Percentiles rank a stretch among this genome's conserved stretches.
phyloP scores from a whole-genome alignment of 2,113 vertebrate genomes.

The Microtus ochrogaster region DNA sequence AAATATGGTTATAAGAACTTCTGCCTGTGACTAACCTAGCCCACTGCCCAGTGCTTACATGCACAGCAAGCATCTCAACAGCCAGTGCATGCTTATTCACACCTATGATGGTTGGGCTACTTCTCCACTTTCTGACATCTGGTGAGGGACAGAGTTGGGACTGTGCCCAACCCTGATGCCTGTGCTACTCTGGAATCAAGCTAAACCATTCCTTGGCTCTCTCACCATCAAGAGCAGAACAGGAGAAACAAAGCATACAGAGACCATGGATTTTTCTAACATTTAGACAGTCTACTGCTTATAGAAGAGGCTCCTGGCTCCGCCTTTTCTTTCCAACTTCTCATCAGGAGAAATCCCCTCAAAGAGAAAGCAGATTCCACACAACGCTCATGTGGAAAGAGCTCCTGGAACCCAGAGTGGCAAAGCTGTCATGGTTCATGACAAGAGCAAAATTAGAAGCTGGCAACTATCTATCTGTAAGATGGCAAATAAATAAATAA shows the following conservation, averaged over 20 bases:
- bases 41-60: not conserved
- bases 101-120: not conserved
- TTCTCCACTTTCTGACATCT: not conserved
- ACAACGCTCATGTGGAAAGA: not conserved
- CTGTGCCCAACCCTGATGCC: not conserved
- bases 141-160: not conserved
- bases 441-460: not conserved
- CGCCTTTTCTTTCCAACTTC: not conserved
- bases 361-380: not conserved
- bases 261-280: not conserved
- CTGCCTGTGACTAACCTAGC: not conserved
- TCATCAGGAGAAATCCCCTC: not conserved
- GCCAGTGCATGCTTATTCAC: not conserved
- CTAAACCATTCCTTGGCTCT: not conserved
- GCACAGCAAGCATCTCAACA: not conserved
- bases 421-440: not conserved
- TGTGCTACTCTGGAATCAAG: not conserved
- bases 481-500: not conserved
- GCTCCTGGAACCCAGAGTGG: not conserved
- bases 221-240: not conserved
- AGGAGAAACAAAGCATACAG: not conserved
- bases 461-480: not conserved
- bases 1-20: not conserved
- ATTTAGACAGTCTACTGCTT: not conserved
- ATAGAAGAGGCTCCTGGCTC: not conserved